A percentile compares a stretch with the other conserved stretches of the same genome.
Evolutionary conservation across 1,140 invertebrate species (phyloP).

Genomic region (Cherax destructor): DNA sequence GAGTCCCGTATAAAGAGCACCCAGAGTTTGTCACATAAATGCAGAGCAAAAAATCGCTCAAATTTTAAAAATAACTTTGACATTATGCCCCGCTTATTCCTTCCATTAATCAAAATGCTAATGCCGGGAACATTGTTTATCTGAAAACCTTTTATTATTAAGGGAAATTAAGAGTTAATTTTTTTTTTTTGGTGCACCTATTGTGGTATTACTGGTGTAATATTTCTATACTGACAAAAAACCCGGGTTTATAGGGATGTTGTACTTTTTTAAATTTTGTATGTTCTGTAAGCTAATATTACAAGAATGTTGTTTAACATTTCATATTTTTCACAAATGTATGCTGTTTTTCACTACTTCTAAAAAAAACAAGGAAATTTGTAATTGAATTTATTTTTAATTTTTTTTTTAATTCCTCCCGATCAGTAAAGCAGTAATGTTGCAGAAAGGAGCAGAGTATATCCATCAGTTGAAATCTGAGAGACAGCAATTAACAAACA

Average conservation of each 20-base stretch:
- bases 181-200: too few species aligned
- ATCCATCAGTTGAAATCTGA: conserved; percentile 92
- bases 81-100: conserved; percentile 93
- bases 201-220: too few species aligned
- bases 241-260: too few species aligned
- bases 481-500: conserved; percentile 86
- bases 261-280: too few species aligned
- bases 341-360: too few species aligned
- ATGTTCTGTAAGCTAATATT: too few species aligned
- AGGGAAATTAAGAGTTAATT: too few species aligned
- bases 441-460: conserved; percentile 97
- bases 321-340: too few species aligned
- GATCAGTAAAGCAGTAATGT: conserved; percentile 93
- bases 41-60: conserved; percentile 98
- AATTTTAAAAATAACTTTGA: conserved; percentile 99
- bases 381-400: background rate
- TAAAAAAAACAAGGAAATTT: background rate
- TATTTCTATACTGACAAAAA: too few species aligned
- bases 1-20: conserved; percentile 72
- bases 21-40: conserved; percentile 87
- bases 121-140: conserved; percentile 78
- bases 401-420: background rate
- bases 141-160: background rate
- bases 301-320: too few species aligned
- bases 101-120: conserved; percentile 89